These are phyloP conservation scores for Diadumene lineata DNA, from an alignment of 92 coral and sea anemone species.

Conservation along the genomic window DNA sequence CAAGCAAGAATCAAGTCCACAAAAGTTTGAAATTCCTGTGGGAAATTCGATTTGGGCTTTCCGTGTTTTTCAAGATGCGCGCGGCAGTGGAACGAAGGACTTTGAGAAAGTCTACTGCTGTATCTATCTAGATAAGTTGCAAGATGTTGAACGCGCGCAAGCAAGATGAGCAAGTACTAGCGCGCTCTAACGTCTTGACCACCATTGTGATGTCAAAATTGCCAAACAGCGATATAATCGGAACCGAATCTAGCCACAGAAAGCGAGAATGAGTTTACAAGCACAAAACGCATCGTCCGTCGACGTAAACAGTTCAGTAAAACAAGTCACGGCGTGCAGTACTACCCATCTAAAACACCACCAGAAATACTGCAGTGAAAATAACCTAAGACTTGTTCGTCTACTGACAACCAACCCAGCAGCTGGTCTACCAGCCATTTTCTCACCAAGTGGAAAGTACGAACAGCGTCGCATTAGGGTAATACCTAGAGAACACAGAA, in stretches of 20 bases:
- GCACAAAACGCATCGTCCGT: background rate
- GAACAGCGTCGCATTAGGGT: conserved; percentile 35
- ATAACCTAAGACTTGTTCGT: conserved; percentile 71
- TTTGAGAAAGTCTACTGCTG: too few species aligned
- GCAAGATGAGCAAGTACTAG: background rate
- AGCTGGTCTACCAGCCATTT: conserved; percentile 73
- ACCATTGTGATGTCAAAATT: conserved; percentile 6
- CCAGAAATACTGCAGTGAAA: conserved; percentile 16
- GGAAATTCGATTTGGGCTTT: too few species aligned
- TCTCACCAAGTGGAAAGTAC: conserved; percentile 47
- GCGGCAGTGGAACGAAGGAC: too few species aligned
- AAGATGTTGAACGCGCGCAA: background rate
- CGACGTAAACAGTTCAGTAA: too few species aligned
- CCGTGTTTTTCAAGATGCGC: too few species aligned
- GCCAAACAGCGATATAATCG: background rate
- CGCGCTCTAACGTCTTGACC: background rate
- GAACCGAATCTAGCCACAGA: background rate
- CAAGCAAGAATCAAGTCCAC: too few species aligned
- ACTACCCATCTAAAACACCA: background rate
- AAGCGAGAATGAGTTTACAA: background rate
- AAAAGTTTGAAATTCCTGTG: too few species aligned
- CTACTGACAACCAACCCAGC: conserved; percentile 84
- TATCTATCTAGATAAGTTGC: too few species aligned
- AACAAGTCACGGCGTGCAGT: too few species aligned
- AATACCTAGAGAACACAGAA: conserved; percentile 20